Conservation (phyloP, 2,113 vertebrate genomes). For the Tupaia chinensis region DNA sequence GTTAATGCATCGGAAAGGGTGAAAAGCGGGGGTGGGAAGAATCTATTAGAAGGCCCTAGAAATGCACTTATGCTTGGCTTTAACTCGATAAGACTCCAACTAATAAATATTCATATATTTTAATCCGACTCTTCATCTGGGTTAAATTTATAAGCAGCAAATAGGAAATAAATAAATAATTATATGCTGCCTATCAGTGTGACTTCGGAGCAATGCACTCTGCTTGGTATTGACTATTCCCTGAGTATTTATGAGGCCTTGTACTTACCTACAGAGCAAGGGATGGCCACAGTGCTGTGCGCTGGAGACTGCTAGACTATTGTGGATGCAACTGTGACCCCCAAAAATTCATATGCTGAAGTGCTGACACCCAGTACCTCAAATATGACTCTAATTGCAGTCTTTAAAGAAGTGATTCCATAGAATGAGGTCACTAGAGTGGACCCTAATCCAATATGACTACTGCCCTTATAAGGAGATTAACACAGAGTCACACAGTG, state of each 20-base stretch:
- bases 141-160: conserved; percentile 75
- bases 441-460: neutral
- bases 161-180: conserved; percentile 77
- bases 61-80: conserved; percentile 76
- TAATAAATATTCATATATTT: conserved; percentile 85
- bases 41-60: conserved; percentile 76
- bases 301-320: neutral
- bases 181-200: neutral
- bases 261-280: neutral
- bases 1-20: conserved; percentile 75
- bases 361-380: neutral
- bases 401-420: neutral
- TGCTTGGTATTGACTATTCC: neutral
- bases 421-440: neutral
- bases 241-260: neutral
- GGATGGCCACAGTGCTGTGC: accelerated
- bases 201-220: neutral
- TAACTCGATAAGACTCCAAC: conserved; percentile 70
- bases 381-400: neutral
- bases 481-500: accelerated
- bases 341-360: neutral
- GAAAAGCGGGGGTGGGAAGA: conserved; percentile 58
- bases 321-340: neutral
- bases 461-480: neutral
- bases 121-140: conserved; percentile 73